A percentile compares a stretch with the other conserved stretches of the same genome.
Conservation (phyloP, 1,140 invertebrate species). For the Drosophila dunni region DNA sequence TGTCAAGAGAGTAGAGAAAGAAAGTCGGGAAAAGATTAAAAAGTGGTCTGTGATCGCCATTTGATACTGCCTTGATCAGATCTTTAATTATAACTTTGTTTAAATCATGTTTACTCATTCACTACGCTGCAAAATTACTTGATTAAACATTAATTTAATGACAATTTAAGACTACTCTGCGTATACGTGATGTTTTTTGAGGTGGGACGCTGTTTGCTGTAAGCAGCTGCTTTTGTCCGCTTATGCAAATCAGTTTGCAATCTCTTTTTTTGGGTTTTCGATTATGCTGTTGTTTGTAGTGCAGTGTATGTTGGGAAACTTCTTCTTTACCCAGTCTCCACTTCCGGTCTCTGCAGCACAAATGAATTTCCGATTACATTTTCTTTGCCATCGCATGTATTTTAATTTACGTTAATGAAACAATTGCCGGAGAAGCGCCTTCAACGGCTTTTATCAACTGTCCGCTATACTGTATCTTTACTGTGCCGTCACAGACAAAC, state of each 20-base stretch:
- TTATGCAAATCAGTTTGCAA: slow-evolving; percentile 78
- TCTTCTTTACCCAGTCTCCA: slow-evolving; percentile 1
- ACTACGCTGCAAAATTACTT: too few species aligned
- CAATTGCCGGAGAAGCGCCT: slow-evolving; percentile 57
- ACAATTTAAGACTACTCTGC: too few species aligned
- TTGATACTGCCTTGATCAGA: too few species aligned
- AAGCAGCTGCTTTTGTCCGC: slow-evolving; percentile 63
- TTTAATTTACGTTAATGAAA: slow-evolving; percentile 81
- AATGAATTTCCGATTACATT: slow-evolving; percentile 79
- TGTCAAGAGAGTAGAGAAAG: too few species aligned
- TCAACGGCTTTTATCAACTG: neutral
- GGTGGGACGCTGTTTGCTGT: slow-evolving; percentile 17
- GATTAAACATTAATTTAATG: too few species aligned
- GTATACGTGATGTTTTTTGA: too few species aligned
- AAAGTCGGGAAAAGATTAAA: too few species aligned
- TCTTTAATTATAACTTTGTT: too few species aligned
- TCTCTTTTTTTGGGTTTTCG: slow-evolving; percentile 72
- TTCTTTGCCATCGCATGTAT: slow-evolving; percentile 67
- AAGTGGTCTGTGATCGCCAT: too few species aligned
- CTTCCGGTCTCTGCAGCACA: slow-evolving; percentile 26
- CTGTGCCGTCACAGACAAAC: too few species aligned
- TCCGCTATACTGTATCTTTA: neutral
- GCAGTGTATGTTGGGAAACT: slow-evolving; percentile 6
- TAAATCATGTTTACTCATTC: too few species aligned
- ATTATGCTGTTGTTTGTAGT: slow-evolving; percentile 58